phyloP scores from a whole-genome alignment of 2,888 invertebrate genomes.

The Amorpha juglandis region DNA sequence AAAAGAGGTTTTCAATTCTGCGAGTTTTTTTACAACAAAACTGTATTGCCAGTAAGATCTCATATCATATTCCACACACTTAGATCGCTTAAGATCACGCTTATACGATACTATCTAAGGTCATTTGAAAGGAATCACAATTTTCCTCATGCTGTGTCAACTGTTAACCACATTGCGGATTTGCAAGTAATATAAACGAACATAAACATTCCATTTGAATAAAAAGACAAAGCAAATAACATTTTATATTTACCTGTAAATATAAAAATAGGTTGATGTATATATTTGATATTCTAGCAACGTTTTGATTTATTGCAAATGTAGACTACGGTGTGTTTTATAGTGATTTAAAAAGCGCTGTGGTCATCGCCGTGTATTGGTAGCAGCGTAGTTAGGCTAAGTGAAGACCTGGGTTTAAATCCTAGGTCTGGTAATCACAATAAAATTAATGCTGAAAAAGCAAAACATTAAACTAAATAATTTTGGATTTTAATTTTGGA shows the following conservation, averaged over 20 bases:
- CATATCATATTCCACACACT: neutral
- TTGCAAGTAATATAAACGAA: conserved; percentile 7
- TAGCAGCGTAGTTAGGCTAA: too few species aligned
- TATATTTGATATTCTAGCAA: neutral
- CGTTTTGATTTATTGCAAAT: neutral
- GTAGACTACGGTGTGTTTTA: too few species aligned
- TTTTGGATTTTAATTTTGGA: too few species aligned
- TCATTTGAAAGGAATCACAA: conserved; percentile 18
- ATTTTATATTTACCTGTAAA: neutral
- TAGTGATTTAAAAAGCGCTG: too few species aligned
- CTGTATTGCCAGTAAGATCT: too few species aligned
- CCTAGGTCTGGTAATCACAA: too few species aligned
- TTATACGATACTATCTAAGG: neutral
- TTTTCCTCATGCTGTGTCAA: conserved; percentile 12
- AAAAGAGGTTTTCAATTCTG: too few species aligned
- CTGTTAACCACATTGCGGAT: conserved; percentile 7
- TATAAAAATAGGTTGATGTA: conserved; percentile 19
- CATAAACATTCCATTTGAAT: conserved; percentile 19
- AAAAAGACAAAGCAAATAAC: conserved; percentile 20
- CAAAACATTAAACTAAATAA: too few species aligned
- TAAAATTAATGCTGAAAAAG: too few species aligned
- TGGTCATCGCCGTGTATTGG: too few species aligned
- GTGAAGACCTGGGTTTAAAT: too few species aligned
- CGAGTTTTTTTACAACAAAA: too few species aligned
- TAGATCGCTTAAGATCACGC: neutral